Evolutionary conservation across 2,113 vertebrate species (phyloP).

Genomic region (Anolis carolinensis): DNA sequence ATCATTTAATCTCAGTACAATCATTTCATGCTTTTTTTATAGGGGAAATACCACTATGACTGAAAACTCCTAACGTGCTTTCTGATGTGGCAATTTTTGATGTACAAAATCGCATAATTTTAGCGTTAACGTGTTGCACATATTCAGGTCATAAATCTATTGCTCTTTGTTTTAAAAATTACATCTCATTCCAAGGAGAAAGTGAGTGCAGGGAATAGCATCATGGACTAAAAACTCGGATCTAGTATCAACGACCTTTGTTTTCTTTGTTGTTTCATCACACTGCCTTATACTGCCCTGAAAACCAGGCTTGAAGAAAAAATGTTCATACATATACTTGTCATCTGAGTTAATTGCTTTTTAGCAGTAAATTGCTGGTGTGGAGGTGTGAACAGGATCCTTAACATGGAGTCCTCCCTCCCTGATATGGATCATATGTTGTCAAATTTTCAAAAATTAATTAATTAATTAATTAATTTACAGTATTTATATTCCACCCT

Average conservation of each 20-base stretch:
- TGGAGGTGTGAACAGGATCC: background rate
- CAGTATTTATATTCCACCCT: too few species aligned
- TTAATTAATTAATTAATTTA: too few species aligned
- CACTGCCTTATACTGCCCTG: background rate
- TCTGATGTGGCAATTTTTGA: conserved; percentile 14
- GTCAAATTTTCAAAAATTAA: too few species aligned
- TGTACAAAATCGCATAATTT: conserved; percentile 3
- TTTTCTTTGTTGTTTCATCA: background rate
- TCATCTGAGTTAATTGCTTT: background rate
- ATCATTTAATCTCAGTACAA: background rate
- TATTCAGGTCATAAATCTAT: background rate
- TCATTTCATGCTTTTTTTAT: background rate
- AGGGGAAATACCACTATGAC: background rate
- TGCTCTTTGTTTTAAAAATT: background rate
- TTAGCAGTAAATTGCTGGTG: background rate
- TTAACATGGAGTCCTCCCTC: background rate
- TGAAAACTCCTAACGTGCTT: background rate
- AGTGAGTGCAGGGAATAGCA: background rate
- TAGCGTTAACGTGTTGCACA: background rate
- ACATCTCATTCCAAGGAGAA: background rate
- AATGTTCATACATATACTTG: background rate
- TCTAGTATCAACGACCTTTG: background rate
- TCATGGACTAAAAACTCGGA: background rate
- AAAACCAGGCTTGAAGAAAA: background rate
- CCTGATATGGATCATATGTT: background rate